Evolutionary conservation across 2,113 vertebrate species (phyloP).

Genomic region (Dermatemys mawii): DNA sequence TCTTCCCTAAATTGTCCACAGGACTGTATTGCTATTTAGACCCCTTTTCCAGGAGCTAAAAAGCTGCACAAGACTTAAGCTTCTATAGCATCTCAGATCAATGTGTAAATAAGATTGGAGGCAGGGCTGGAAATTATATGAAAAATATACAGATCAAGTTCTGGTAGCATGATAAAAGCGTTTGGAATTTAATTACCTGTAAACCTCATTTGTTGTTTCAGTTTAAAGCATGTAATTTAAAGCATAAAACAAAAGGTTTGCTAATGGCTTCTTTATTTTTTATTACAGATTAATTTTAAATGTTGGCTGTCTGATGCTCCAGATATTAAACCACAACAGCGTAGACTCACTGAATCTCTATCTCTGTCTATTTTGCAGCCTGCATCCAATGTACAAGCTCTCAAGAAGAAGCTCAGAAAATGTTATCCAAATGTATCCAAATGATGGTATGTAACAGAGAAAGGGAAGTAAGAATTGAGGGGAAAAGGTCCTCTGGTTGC

Average conservation of each 20-base stretch:
- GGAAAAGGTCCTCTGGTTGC: background rate
- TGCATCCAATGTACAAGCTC: background rate
- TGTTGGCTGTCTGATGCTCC: background rate
- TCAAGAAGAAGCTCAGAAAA: background rate
- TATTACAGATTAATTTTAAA: background rate
- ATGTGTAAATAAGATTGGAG: background rate
- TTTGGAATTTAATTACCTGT: constrained; percentile 47
- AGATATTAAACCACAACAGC: background rate
- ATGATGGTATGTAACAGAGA: background rate
- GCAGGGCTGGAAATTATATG: background rate
- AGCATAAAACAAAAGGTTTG: constrained; percentile 20
- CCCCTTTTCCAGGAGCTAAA: background rate
- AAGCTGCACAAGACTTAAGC: background rate
- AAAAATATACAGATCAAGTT: constrained; percentile 12
- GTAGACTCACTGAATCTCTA: background rate
- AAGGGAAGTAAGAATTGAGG: background rate
- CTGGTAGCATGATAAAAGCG: background rate
- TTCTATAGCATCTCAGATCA: background rate
- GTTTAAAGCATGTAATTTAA: background rate
- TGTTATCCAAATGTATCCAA: background rate
- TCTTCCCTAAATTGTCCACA: background rate
- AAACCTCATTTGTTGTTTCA: background rate
- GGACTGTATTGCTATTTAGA: background rate
- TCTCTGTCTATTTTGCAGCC: background rate
- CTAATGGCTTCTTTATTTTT: background rate